Evolutionary conservation across 2,113 vertebrate genomes (phyloP), one percentile per base, ranked within the genome.

Genomic region (Ardeotis arabs): DNA sequence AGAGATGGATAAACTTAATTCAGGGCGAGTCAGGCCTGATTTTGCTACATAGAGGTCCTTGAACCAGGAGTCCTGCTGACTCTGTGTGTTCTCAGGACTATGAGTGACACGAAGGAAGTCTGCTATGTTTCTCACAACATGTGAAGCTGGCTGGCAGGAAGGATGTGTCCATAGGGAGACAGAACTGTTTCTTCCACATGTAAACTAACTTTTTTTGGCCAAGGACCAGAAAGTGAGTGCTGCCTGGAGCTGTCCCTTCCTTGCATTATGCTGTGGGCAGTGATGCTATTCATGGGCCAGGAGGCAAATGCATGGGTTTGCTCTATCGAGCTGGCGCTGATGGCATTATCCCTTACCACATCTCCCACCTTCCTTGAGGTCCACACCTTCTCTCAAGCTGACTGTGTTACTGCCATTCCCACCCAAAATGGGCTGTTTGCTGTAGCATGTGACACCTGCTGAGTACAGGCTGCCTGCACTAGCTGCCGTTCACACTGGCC

Each of bases 61-160:
- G 53, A n/a, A 24, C 37, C 35, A 24, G n/a, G 49, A 44, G 9
- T 52, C 21, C 58, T 81, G 23, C 33, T 70, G 44, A 39, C 49
- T 64, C 50, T 3, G 0, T 56, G 47, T 53, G 29, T 44, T 41
- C 35, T 44, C 64, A 60, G 69, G 37, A 55, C 47, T 15, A 28
- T 28, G 37, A 39, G 8, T 23, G 60, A 37, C 33, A 31, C 0
- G 0, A 55, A 55, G 49, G 50, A 37, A 28, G 29, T 59, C 28
- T 55, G 31, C 37, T 56, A 4, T 44, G 56, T 56, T 39, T 49
- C 33, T 28, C 44, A 35, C 12, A 50, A 53, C 18, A 16, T 0
- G 0, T 18, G 41, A 41, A 52, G 14, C 50, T 64, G 27, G 10
- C 31, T 81, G 50, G 12, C 33, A 56, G 52, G 72, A 70, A 41